A percentile compares a stretch with the other conserved stretches of the same genome.
Evolutionary conservation across 2,888 invertebrate genomes (phyloP).

Genomic region (Aricia artaxerxes): DNA sequence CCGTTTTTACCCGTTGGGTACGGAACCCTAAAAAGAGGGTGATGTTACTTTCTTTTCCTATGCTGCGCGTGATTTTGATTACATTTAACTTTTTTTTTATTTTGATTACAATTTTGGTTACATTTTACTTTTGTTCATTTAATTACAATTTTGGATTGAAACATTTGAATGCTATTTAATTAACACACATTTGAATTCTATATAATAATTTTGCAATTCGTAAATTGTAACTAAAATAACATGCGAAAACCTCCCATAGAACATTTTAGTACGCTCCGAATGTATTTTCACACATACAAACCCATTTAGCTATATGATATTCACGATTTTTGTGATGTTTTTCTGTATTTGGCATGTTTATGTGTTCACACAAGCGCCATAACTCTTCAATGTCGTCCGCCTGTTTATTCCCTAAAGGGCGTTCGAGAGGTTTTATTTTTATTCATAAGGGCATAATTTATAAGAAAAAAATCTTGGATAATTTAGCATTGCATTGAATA

Average conservation of each 20-base stretch:
- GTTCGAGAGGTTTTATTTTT: constrained; percentile 32
- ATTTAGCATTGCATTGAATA: constrained; percentile 23
- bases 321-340: constrained; percentile 31
- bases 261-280: background rate
- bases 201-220: no score
- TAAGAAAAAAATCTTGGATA: constrained; percentile 19
- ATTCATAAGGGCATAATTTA: constrained; percentile 33
- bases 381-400: constrained; percentile 41
- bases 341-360: constrained; percentile 41
- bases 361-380: constrained; percentile 42
- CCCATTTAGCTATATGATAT: constrained; percentile 13
- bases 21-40: no score
- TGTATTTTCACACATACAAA: constrained; percentile 5
- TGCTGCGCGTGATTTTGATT: no score
- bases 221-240: no score
- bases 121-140: no score
- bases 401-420: constrained; percentile 37
- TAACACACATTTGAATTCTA: no score
- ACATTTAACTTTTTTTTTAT: no score
- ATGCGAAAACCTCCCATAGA: background rate
- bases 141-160: no score
- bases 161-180: no score
- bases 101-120: no score
- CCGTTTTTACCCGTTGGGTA: no score
- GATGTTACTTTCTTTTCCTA: no score